Evolutionary conservation across 2,888 invertebrate genomes (phyloP), one percentile per base, ranked within the genome.

Genomic region (Lagria hirta): DNA sequence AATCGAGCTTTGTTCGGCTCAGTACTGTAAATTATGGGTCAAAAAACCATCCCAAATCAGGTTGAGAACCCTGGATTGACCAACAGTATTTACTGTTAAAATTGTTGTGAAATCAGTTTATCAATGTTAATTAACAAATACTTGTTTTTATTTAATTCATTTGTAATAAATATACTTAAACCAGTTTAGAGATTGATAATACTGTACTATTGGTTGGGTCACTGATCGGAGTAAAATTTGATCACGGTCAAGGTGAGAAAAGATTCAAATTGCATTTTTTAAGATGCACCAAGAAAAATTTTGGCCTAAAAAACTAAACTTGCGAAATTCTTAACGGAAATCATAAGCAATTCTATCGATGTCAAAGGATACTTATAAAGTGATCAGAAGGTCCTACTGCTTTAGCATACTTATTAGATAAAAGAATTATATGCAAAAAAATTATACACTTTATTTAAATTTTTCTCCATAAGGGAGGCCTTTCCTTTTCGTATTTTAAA

Each of bases 171-270:
- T 30, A 28, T 28, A n/a, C n/a, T n/a, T n/a, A 37, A 47, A 47
- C 47, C 47, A 47, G 47, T 43, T 47, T 41, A 35, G 21, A 32
- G 20, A 28, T 36, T 29, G 23, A 36, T 29, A 24, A 1, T 23
- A 27, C 27, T 8, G 30, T 36, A 30, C 18, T 37, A 32, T 32
- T 30, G 11, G 30, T 23, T 18, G 35, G 47, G 47, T 47, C 47
- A 47, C 24, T 47, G 47, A 42, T 47, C 47, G 29, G 28, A 5
- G 20, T 26, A 16, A 43, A 44, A 40, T 45, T 45, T 35, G 40
- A 27, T 45, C 46, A 46, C 30, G 35, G 46, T 32, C 42, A 46
- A 46, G 41, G 42, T 27, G 22, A 30, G 18, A 12, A 24, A 24
- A 18, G 21, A 20, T 22, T 36, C 23, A 30, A 37, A 37, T 41